These are phyloP conservation scores for Asarcornis scutulata DNA, from an alignment of 2,113 vertebrate species.

Conservation along the genomic window DNA sequence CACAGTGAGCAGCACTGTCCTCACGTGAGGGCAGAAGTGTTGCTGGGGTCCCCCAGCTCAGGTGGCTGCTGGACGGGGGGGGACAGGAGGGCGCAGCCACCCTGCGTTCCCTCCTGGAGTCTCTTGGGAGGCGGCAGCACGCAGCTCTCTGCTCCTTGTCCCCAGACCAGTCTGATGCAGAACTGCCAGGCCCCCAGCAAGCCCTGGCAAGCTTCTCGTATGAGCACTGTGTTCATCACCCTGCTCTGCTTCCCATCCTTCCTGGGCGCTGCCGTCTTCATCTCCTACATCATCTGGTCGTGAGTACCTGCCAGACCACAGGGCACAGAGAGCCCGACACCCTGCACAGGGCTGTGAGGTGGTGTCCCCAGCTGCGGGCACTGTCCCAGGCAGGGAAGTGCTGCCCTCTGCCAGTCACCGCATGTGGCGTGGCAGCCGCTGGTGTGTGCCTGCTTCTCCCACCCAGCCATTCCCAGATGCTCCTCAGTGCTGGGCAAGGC, in stretches of 20 bases:
- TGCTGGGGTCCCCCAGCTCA: accelerated
- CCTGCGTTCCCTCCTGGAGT: neutral
- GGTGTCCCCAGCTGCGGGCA: neutral
- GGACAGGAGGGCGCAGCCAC: neutral
- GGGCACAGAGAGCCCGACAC: accelerated
- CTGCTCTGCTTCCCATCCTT: constrained; percentile 95
- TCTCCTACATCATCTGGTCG: constrained; percentile 93
- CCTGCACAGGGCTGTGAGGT: neutral
- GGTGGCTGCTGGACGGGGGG: accelerated
- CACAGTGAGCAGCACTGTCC: no score
- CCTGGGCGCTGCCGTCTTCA: constrained; percentile 84
- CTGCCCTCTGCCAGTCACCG: neutral
- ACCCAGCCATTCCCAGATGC: neutral
- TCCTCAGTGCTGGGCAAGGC: neutral
- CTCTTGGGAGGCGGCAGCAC: accelerated
- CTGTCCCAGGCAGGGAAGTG: neutral
- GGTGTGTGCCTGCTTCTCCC: neutral
- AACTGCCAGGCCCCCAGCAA: constrained; percentile 92
- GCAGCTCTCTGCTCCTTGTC: accelerated
- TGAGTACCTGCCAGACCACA: constrained; percentile 65
- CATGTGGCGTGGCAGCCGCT: accelerated
- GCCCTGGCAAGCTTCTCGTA: constrained; percentile 90
- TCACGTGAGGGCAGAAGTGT: neutral
- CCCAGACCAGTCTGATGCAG: constrained; percentile 89
- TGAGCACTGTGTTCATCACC: constrained; percentile 91